phyloP scores from a whole-genome alignment of 2,113 vertebrate species.

The Corvus hawaiiensis region DNA sequence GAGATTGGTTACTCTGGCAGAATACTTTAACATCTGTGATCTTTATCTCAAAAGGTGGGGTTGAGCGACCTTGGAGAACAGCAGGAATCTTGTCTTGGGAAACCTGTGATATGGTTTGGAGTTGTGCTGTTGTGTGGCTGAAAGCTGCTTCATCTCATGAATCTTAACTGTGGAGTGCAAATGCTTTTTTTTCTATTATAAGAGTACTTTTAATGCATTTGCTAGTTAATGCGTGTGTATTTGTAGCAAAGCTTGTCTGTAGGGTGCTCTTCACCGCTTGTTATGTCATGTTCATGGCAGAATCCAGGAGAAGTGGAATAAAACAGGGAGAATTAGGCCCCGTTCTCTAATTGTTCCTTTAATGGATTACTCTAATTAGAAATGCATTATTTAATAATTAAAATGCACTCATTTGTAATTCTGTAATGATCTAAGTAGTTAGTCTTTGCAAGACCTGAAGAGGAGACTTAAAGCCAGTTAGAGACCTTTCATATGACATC shows the following conservation, averaged over 20 bases:
- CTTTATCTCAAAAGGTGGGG: neutral
- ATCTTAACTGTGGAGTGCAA: neutral
- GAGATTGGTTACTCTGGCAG: neutral
- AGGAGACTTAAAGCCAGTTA: neutral
- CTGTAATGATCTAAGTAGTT: neutral
- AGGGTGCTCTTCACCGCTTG: neutral
- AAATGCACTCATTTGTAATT: constrained; percentile 18
- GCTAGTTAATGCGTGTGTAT: neutral
- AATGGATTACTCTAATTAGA: constrained; percentile 44
- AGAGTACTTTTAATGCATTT: neutral
- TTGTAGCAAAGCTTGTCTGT: neutral
- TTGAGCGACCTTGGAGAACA: neutral
- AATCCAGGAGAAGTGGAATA: neutral
- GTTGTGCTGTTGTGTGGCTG: neutral
- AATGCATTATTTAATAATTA: constrained; percentile 38
- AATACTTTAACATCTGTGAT: neutral
- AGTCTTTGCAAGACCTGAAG: neutral
- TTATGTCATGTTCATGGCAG: neutral
- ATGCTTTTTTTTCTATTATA: neutral
- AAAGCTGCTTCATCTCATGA: neutral
- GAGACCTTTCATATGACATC: neutral
- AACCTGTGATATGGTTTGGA: neutral
- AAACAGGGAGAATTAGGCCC: neutral
- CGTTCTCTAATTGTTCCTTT: constrained; percentile 27
- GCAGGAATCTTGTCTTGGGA: neutral